These are phyloP conservation scores for Porphyrio hochstetteri DNA, from an alignment of 2,113 vertebrate genomes.

Conservation along the genomic window DNA sequence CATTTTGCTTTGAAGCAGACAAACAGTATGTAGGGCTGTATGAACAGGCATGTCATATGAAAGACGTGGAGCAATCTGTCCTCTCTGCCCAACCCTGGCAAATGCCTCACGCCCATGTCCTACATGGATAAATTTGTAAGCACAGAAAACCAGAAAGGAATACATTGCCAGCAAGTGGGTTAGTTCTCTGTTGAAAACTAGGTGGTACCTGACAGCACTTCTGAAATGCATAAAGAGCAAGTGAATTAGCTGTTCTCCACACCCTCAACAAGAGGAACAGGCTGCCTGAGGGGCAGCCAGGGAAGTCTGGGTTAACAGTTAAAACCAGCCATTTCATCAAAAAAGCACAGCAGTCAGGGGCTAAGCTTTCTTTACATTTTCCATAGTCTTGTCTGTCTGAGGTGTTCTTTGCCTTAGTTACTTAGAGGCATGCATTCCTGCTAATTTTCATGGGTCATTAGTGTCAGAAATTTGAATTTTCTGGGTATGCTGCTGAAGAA, in stretches of 20 bases:
- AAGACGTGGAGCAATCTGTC: not conserved
- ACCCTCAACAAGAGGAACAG: not conserved
- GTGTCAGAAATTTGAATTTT: not conserved
- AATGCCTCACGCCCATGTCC: not conserved
- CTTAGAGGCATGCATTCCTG: not conserved
- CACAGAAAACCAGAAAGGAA: not conserved
- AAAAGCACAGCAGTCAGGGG: not conserved
- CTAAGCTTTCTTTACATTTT: not conserved
- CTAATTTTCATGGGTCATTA: not conserved
- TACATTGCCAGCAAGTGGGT: not conserved
- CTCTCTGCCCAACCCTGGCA: not conserved
- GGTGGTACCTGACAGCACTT: not conserved
- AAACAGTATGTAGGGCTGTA: not conserved
- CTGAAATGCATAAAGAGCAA: not conserved
- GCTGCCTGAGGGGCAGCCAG: not conserved
- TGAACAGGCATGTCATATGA: not conserved
- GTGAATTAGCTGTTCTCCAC: not conserved
- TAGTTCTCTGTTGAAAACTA: not conserved
- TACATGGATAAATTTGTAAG: not conserved
- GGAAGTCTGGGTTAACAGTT: not conserved
- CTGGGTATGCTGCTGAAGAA: not conserved
- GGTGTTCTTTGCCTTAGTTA: not conserved
- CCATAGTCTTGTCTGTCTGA: not conserved
- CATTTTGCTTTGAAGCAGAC: not conserved
- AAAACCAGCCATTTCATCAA: not conserved